These are phyloP conservation scores for Sebastes nivosus DNA, from an alignment of 2,797 vertebrate genomes.

Conservation along the genomic window DNA sequence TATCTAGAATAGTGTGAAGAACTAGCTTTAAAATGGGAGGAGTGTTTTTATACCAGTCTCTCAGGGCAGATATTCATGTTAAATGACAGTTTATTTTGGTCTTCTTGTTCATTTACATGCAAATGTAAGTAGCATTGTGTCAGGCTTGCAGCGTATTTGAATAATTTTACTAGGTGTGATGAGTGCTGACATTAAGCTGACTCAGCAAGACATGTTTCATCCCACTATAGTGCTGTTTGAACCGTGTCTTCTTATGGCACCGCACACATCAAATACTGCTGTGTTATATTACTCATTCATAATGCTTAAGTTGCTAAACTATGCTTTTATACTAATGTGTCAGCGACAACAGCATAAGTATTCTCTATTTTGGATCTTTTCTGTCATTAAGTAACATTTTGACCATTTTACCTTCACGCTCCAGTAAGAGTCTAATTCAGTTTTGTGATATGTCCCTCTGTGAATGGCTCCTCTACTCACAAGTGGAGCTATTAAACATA, in stretches of 20 bases:
- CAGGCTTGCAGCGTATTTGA: conserved; percentile 12
- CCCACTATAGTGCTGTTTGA: conserved; percentile 3
- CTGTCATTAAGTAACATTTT: background rate
- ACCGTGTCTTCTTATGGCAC: background rate
- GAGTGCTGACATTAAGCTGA: conserved; percentile 27
- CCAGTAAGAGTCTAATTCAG: background rate
- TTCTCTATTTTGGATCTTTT: background rate
- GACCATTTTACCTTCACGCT: background rate
- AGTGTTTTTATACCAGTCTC: background rate
- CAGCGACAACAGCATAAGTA: background rate
- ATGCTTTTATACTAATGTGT: background rate
- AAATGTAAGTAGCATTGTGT: background rate
- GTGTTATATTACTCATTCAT: background rate
- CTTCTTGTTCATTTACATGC: background rate
- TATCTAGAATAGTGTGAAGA: background rate
- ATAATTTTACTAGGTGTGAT: conserved; percentile 17
- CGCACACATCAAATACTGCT: background rate
- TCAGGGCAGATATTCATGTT: background rate
- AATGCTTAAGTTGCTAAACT: background rate
- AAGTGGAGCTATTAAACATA: conserved; percentile 36
- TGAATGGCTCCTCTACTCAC: conserved; percentile 7
- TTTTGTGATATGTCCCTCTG: background rate
- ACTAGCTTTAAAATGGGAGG: background rate
- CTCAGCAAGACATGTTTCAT: conserved; percentile 11
- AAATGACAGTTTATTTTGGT: background rate